Evolutionary conservation across 2,113 vertebrate genomes (phyloP), one percentile per base, ranked within the genome.

Genomic region (Malaclemys terrapin): DNA sequence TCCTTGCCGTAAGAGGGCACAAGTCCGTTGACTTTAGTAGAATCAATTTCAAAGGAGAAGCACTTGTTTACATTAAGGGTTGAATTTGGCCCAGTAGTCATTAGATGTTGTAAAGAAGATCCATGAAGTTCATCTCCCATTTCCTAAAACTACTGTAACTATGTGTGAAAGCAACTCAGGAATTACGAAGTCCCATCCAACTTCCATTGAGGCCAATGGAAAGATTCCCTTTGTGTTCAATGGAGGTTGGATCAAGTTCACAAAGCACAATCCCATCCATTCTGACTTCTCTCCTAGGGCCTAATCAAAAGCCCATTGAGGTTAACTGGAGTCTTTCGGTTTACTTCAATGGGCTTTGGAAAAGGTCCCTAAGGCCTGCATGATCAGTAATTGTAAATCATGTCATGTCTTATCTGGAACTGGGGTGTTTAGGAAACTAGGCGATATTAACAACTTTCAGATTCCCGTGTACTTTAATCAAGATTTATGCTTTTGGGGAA

Each of bases 301-400:
- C 56, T 80, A 50, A 90, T 75, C 90, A 90, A 94, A 96, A 87
- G 31, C 89, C 8, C 35, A 88, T 54, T 49, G 31, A 85, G 90
- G 88, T 93, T 38, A 79, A 14, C 10, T 69, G 76, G 82, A 14
- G 31, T 72, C 83, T 96, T 89, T 69, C 59, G 54, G 59, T 96
- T 91, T 62, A 76, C 76, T 92, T 82, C n/a, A n/a, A 54, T 10
- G 91, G 93, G 85, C 94, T 93, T 93, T 95, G 94, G 84, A 89
- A 88, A 49, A 82, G 7, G 47, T 0, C 76, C 4, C 49, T 65
- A 47, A 72, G 54, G 94, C 94, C 89, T 90, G 27, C 20, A 47
- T 27, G 76, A 94, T 84, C 89, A 89, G 59, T 35, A 90, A 87
- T 80, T 53, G 82, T 93, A 95, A 96, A 95, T 96, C 93, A 96